Conservation (phyloP, 2,888 invertebrate species). For the Rhyacophila evoluta region DNA sequence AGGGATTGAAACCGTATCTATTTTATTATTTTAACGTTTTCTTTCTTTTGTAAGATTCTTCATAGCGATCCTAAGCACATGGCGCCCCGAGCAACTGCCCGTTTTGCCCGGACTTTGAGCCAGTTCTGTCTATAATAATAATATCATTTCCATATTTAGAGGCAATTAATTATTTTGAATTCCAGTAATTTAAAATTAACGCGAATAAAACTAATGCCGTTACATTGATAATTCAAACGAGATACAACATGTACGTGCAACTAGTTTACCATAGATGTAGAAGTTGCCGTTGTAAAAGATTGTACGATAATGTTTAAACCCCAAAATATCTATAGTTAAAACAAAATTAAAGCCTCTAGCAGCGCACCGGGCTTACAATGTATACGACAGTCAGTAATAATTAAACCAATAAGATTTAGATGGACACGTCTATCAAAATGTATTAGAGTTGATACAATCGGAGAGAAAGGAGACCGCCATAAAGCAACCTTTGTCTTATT, state of each 20-base stretch:
- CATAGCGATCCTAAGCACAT: too few relatives aligned
- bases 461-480: background rate
- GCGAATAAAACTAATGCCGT: too few relatives aligned
- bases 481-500: conserved; percentile 47
- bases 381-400: background rate
- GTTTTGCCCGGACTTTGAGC: too few relatives aligned
- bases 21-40: too few relatives aligned
- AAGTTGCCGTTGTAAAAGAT: background rate
- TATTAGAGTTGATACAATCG: conserved; percentile 24
- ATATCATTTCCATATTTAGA: too few relatives aligned
- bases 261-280: background rate
- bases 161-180: too few relatives aligned
- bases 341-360: background rate
- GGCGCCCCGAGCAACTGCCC: too few relatives aligned
- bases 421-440: conserved; percentile 16
- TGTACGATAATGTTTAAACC: background rate
- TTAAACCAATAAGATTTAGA: conserved; percentile 18
- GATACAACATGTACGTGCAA: background rate
- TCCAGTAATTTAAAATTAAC: too few relatives aligned
- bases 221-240: too few relatives aligned
- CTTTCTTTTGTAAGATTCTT: too few relatives aligned
- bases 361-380: background rate
- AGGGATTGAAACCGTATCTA: too few relatives aligned
- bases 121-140: too few relatives aligned
- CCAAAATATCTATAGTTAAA: background rate